Evolutionary conservation across 1,140 invertebrate species (phyloP).

Genomic region (Papilio aristodemus): DNA sequence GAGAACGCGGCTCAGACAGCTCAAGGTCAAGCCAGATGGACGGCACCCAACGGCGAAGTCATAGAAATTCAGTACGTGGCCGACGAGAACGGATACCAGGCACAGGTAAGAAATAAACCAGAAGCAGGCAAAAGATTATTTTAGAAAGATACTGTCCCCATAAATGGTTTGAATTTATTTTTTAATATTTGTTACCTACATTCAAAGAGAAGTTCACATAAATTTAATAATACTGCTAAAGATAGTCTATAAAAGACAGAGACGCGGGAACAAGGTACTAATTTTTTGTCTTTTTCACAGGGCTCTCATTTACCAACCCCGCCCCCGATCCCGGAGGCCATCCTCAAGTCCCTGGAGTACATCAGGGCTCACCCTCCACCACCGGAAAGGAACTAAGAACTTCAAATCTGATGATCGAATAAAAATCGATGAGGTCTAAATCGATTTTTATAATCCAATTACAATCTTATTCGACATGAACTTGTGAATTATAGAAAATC

Average conservation of each 20-base stretch:
- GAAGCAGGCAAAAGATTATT: no score
- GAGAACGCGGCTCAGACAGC: conserved; percentile 68
- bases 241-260: no score
- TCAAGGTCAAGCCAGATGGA: conserved; percentile 79
- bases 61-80: conserved; percentile 78
- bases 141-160: no score
- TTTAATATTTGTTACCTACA: no score
- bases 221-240: no score
- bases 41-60: conserved; percentile 73
- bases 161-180: no score
- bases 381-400: conserved; percentile 39
- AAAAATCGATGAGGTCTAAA: neutral
- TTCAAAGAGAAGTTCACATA: no score
- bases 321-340: conserved; percentile 81
- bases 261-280: no score
- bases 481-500: no score
- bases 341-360: conserved; percentile 78
- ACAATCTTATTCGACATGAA: no score
- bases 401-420: neutral
- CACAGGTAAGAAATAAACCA: conserved; percentile 56
- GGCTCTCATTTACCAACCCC: conserved; percentile 74
- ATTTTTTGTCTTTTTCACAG: conserved; percentile 56
- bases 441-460: neutral
- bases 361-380: conserved; percentile 74
- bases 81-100: conserved; percentile 83